A percentile compares a stretch with the other conserved stretches of the same genome.
These are phyloP conservation scores for Montipora capitata DNA, from an alignment of 92 coral and sea anemone genomes.

Conservation along the genomic window DNA sequence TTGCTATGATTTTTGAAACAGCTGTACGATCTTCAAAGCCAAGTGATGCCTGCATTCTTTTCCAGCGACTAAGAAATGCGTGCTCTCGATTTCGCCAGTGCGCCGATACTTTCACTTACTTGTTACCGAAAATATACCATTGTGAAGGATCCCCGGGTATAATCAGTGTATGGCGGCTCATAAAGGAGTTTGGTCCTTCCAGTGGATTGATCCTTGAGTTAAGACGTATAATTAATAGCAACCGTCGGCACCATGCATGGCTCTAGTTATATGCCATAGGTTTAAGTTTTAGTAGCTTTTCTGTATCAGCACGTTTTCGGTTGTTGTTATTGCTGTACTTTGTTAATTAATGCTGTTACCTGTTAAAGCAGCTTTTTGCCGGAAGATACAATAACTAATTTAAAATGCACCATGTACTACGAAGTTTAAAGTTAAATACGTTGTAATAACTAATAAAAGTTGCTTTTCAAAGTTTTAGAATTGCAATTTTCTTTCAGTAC, in stretches of 20 bases:
- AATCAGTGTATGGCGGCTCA: not conserved
- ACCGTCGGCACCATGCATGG: not conserved
- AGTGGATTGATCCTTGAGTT: not conserved
- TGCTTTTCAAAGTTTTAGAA: no score
- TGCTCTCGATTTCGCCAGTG: conserved; percentile 6
- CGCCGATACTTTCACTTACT: not conserved
- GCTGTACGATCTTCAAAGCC: not conserved
- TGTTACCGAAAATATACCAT: not conserved
- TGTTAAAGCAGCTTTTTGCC: no score
- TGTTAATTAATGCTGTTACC: no score
- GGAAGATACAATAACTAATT: no score
- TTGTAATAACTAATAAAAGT: no score
- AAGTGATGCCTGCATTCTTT: not conserved
- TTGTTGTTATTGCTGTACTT: no score
- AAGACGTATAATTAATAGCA: not conserved
- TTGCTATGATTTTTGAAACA: not conserved
- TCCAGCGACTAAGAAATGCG: conserved; percentile 15
- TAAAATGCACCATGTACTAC: no score
- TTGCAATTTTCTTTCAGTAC: no score
- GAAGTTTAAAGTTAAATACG: no score
- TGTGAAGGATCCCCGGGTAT: not conserved
- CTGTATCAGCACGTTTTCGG: no score
- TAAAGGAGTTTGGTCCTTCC: not conserved
- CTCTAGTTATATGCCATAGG: not conserved
- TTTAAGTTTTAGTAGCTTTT: no score